Evolutionary conservation across 2,797 vertebrate species (phyloP).

Genomic region (Gorsachius magnificus): DNA sequence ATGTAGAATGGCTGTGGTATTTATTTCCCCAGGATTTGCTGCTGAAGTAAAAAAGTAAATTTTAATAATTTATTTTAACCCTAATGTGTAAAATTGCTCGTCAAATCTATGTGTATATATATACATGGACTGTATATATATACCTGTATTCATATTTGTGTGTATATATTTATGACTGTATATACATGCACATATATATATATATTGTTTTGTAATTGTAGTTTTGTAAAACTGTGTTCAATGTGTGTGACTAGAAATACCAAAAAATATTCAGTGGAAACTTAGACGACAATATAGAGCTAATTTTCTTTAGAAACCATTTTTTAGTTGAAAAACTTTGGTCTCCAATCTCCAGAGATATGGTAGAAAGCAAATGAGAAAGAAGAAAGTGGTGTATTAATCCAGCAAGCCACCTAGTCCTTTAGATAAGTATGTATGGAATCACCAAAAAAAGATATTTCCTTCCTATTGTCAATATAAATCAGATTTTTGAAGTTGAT

Average conservation of each 20-base stretch:
- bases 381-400: background rate
- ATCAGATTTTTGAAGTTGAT: background rate
- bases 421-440: background rate
- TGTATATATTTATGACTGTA: background rate
- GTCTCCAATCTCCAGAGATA: background rate
- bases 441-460: background rate
- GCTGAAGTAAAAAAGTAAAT: background rate
- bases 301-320: background rate
- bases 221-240: background rate
- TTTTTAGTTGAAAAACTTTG: background rate
- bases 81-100: background rate
- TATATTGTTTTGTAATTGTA: background rate
- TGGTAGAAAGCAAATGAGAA: background rate
- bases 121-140: background rate
- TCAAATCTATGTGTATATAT: background rate
- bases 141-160: rapidly evolving
- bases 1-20: background rate
- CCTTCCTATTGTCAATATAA: background rate
- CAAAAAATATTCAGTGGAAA: background rate
- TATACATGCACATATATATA: too few relatives aligned
- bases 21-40: background rate
- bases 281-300: background rate
- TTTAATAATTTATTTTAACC: background rate
- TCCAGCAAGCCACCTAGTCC: background rate
- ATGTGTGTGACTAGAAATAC: background rate